These are phyloP conservation scores for Philopedon plagiatum DNA, from an alignment of 2,888 invertebrate species.

Conservation along the genomic window DNA sequence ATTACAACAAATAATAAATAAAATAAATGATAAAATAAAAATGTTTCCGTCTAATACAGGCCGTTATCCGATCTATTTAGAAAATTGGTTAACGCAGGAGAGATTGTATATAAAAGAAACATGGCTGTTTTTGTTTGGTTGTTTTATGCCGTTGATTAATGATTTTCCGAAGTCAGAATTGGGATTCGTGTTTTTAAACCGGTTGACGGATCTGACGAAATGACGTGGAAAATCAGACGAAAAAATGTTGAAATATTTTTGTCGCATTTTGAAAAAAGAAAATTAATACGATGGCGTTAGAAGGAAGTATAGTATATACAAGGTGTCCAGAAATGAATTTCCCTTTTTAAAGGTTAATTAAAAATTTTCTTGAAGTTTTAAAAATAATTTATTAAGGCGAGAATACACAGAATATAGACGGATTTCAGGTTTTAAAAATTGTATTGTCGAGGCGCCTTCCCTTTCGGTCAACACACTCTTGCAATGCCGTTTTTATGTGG, in stretches of 20 bases:
- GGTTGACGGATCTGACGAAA: slow-evolving; percentile 45
- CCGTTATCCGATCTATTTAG: slow-evolving; percentile 33
- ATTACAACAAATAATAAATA: neutral
- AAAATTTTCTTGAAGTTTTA: no score
- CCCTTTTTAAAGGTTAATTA: no score
- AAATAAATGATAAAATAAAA: slow-evolving; percentile 8
- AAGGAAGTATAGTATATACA: neutral
- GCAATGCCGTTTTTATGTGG: no score
- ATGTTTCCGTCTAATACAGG: slow-evolving; percentile 10
- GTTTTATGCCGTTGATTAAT: slow-evolving; percentile 48
- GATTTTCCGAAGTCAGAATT: slow-evolving; percentile 43
- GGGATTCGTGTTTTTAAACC: slow-evolving; percentile 44
- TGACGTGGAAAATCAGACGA: slow-evolving; percentile 46
- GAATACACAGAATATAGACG: no score
- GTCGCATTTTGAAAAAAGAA: neutral
- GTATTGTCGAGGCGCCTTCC: neutral
- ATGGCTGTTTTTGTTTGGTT: slow-evolving; percentile 45
- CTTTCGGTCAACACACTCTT: no score
- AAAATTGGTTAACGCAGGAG: slow-evolving; percentile 41
- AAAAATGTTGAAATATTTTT: slow-evolving; percentile 27
- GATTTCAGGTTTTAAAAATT: no score
- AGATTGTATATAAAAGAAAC: slow-evolving; percentile 51
- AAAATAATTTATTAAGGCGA: no score
- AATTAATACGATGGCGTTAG: slow-evolving; percentile 1
- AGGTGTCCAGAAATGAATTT: no score